Evolutionary conservation across 1,140 invertebrate genomes (phyloP).

Genomic region (Drosophila persimilis): DNA sequence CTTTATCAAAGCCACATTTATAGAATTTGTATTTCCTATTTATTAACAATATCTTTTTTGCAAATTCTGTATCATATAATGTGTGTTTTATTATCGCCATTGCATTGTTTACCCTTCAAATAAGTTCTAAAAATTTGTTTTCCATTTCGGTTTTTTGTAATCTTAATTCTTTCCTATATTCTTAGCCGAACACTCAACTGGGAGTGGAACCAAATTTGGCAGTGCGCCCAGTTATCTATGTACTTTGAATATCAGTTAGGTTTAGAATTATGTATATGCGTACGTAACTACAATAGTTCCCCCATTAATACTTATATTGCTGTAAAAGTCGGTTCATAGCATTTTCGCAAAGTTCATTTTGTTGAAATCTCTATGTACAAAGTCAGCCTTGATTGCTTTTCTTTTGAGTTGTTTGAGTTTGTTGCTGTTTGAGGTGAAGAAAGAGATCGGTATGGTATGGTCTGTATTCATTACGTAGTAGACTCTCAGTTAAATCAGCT

Average conservation of each 20-base stretch:
- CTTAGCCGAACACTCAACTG: slow-evolving; percentile 44
- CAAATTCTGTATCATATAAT: slow-evolving; percentile 25
- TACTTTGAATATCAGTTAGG: slow-evolving; percentile 41
- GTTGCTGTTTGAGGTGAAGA: slow-evolving; percentile 65
- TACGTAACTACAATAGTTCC: too few relatives aligned
- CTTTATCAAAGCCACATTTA: slow-evolving; percentile 60
- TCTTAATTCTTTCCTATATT: slow-evolving; percentile 18
- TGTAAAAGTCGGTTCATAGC: slow-evolving; percentile 60
- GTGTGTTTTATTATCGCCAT: slow-evolving; percentile 50
- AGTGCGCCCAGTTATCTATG: slow-evolving; percentile 60
- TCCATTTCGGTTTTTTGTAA: slow-evolving; percentile 26
- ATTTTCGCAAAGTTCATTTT: slow-evolving; percentile 48
- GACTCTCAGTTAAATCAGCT: slow-evolving; percentile 40
- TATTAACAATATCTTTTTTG: slow-evolving; percentile 31
- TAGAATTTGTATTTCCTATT: slow-evolving; percentile 39
- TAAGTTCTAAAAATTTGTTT: slow-evolving; percentile 55
- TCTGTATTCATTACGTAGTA: slow-evolving; percentile 42
- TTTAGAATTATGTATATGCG: slow-evolving; percentile 4
- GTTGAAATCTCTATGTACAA: slow-evolving; percentile 77
- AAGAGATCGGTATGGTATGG: slow-evolving; percentile 57
- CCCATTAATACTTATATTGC: slow-evolving; percentile 50
- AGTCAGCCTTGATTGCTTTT: slow-evolving; percentile 79
- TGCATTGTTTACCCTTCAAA: slow-evolving; percentile 64
- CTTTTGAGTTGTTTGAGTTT: slow-evolving; percentile 60
- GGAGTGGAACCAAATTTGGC: slow-evolving; percentile 46